Percentiles rank a stretch among this genome's conserved stretches.
These are phyloP conservation scores for Sporophila hypoxantha DNA, from an alignment of 2,113 vertebrate species.

Conservation along the genomic window DNA sequence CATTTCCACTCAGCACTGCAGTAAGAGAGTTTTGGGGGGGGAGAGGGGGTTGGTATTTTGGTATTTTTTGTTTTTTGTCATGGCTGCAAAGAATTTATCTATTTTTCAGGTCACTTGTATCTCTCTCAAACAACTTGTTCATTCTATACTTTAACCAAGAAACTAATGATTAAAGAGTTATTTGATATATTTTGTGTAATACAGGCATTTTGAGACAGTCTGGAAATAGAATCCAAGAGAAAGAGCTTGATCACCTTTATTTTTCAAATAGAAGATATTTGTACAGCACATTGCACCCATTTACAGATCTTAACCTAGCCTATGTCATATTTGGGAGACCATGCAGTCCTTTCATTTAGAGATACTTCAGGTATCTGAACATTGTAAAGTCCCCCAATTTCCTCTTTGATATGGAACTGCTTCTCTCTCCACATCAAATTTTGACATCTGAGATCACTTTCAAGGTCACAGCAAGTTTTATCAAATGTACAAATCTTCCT, in stretches of 20 bases:
- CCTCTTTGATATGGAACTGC: neutral
- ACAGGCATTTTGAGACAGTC: neutral
- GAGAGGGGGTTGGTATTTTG: rapidly evolving
- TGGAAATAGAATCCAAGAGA: neutral
- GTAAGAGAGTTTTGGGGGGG: neutral
- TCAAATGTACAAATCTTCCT: neutral
- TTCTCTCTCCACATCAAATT: neutral
- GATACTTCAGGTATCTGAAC: neutral
- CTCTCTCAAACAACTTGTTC: neutral
- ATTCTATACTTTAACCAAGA: neutral
- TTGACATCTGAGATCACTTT: neutral
- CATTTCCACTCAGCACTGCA: neutral
- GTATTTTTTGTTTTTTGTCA: neutral
- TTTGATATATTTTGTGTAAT: neutral
- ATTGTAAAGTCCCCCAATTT: neutral
- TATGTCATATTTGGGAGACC: neutral
- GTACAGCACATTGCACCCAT: neutral
- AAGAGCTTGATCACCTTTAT: neutral
- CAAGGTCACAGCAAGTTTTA: neutral
- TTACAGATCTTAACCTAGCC: neutral
- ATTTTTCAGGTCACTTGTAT: neutral
- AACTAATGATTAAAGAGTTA: neutral
- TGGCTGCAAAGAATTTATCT: neutral
- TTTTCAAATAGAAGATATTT: neutral
- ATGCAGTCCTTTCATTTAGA: neutral